These are phyloP conservation scores for Drosophila simulans DNA, from an alignment of 1,140 invertebrate species.

Conservation along the genomic window DNA sequence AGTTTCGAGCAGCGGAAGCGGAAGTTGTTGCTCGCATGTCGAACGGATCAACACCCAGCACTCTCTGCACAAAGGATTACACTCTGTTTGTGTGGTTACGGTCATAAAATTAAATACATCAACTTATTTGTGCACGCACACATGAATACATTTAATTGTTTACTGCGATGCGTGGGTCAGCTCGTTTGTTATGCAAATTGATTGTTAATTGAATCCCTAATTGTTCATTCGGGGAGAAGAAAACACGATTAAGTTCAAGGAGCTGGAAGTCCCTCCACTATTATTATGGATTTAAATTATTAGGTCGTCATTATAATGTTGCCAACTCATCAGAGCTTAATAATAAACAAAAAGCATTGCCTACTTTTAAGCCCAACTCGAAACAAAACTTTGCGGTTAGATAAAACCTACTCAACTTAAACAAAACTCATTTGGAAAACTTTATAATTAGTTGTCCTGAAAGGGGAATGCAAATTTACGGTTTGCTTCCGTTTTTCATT, in stretches of 20 bases:
- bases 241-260: background rate
- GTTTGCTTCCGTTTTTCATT: background rate
- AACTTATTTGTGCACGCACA: constrained; percentile 17
- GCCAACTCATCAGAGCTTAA: background rate
- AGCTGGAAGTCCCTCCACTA: background rate
- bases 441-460: constrained; percentile 51
- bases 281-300: background rate
- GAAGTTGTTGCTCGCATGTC: constrained; percentile 70
- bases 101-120: constrained; percentile 34
- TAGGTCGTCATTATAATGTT: background rate
- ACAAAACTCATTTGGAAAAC: constrained; percentile 41
- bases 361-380: constrained; percentile 20
- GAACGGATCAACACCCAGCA: constrained; percentile 10
- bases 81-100: background rate
- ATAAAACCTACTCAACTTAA: constrained; percentile 16
- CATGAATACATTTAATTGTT: constrained; percentile 32
- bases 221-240: background rate
- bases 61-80: constrained; percentile 26
- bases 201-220: constrained; percentile 55
- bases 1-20: constrained; percentile 55
- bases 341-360: constrained; percentile 8
- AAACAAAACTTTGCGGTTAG: constrained; percentile 2
- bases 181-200: constrained; percentile 56
- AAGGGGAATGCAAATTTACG: constrained; percentile 1
- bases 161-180: constrained; percentile 5